Percentiles rank a stretch among this genome's conserved stretches.
Evolutionary conservation across 1,140 invertebrate species (phyloP).

Genomic region (Dendrolimus punctatus): DNA sequence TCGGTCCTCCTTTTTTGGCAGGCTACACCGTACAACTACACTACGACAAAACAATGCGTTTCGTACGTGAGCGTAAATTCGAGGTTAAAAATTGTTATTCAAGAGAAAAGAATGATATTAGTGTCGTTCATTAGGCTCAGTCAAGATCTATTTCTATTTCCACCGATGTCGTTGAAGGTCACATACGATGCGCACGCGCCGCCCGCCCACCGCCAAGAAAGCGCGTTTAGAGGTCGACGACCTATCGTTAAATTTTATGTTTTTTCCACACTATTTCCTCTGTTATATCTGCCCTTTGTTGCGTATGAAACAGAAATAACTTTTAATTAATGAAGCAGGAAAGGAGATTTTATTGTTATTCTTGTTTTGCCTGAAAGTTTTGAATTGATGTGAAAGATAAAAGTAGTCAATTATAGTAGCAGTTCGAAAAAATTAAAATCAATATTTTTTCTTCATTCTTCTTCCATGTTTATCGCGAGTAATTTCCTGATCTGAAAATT

Average conservation of each 20-base stretch:
- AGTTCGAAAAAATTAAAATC: too few species aligned
- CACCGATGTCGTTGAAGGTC: slow-evolving; percentile 52
- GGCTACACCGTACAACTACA: too few species aligned
- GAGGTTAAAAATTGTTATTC: too few species aligned
- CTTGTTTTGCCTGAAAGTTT: too few species aligned
- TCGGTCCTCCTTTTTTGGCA: too few species aligned
- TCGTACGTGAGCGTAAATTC: too few species aligned
- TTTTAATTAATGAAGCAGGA: too few species aligned
- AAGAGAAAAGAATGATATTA: slow-evolving; percentile 6
- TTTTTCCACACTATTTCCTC: slow-evolving; percentile 4
- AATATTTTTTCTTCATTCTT: too few species aligned
- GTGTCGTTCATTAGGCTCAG: slow-evolving; percentile 3
- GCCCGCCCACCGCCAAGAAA: slow-evolving; percentile 48
- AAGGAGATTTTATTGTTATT: too few species aligned
- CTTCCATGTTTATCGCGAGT: slow-evolving; percentile 12
- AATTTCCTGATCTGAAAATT: slow-evolving; percentile 23
- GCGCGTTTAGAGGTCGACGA: slow-evolving; percentile 35
- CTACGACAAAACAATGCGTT: too few species aligned
- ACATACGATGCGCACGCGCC: slow-evolving; percentile 34
- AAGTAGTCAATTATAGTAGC: too few species aligned
- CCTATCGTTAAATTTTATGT: slow-evolving; percentile 9
- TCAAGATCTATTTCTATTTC: slow-evolving; percentile 33
- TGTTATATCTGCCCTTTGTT: not conserved
- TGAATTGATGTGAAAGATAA: too few species aligned
- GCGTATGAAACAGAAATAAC: not conserved